Evolutionary conservation across 2,113 vertebrate genomes (phyloP).

Genomic region (Sus scrofa): T2T-Sscrofa CM000812.6:271027001-271027500

Average conservation of each 20-base stretch:
- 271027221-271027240: neutral
- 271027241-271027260: constrained; percentile 22
- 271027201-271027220: neutral
- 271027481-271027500: constrained; percentile 19
- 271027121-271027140: constrained; percentile 21
- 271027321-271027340: neutral
- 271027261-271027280: neutral
- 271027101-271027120: neutral
- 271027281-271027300: neutral
- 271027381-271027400: neutral
- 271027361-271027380: constrained; percentile 46
- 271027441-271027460: neutral
- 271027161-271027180: constrained; percentile 43
- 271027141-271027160: neutral
- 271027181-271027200: constrained; percentile 13
- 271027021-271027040: neutral
- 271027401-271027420: neutral
- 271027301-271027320: neutral
- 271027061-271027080: rapidly evolving
- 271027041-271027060: neutral
- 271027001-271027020: neutral
- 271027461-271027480: neutral
- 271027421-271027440: neutral
- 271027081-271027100: neutral
- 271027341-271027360: neutral